phyloP scores from a whole-genome alignment of 2,113 vertebrate species.

The Zeus faber region DNA sequence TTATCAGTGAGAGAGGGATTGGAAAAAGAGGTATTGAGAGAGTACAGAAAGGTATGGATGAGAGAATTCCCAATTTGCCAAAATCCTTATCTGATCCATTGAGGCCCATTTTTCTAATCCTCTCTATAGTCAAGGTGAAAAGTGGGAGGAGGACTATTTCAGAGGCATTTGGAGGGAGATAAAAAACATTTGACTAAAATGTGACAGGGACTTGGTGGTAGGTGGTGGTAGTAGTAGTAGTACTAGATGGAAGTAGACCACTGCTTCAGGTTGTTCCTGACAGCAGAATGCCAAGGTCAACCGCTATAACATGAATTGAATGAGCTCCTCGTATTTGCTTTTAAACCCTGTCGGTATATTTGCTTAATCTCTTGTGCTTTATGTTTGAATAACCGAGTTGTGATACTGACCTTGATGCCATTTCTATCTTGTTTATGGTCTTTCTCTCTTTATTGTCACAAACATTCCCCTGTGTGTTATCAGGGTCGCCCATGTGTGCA shows the following conservation, averaged over 20 bases:
- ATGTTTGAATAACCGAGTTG: background rate
- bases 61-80: constrained; percentile 59
- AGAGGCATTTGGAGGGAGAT: constrained; percentile 19
- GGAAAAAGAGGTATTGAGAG: too few species aligned
- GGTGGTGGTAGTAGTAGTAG: background rate
- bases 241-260: constrained; percentile 23
- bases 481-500: too few species aligned
- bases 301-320: constrained; percentile 6
- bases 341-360: constrained; percentile 20
- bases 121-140: constrained; percentile 25
- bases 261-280: constrained; percentile 33
- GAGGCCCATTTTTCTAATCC: constrained; percentile 52
- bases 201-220: constrained; percentile 19
- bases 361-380: constrained; percentile 32
- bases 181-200: constrained; percentile 18
- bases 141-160: constrained; percentile 15
- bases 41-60: constrained; percentile 37
- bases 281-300: constrained; percentile 45
- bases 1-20: constrained; percentile 23
- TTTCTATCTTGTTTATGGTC: background rate
- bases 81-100: constrained; percentile 59
- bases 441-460: too few species aligned
- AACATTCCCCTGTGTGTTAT: too few species aligned
- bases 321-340: constrained; percentile 7
- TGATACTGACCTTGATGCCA: background rate